phyloP scores from a whole-genome alignment of 2,797 vertebrate genomes.

The Hippopotamyrus pictus region DNA sequence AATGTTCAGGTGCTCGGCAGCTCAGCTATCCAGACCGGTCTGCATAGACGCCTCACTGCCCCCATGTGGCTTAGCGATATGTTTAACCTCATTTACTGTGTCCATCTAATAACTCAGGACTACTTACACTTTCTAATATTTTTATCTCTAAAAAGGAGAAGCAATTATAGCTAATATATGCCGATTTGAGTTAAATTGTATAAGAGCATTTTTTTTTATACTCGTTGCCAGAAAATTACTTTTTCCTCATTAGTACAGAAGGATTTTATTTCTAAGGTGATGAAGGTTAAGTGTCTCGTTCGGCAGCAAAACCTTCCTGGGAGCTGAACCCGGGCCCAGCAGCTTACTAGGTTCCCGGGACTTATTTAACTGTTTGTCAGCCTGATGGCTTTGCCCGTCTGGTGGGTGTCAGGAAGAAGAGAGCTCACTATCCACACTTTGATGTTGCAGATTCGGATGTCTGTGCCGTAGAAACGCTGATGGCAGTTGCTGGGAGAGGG shows the following conservation, averaged over 20 bases:
- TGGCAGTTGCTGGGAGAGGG: neutral
- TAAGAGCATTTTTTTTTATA: neutral
- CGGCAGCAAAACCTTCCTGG: neutral
- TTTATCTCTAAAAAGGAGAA: neutral
- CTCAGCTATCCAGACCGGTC: too few relatives aligned
- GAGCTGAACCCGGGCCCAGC: neutral
- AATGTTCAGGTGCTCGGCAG: neutral
- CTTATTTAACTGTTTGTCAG: neutral
- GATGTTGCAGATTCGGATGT: neutral
- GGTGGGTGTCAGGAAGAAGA: neutral
- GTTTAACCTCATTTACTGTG: neutral
- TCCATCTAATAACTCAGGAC: neutral
- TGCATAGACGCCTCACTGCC: slow-evolving; percentile 3
- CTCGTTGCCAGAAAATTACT: neutral
- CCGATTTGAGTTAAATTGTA: neutral
- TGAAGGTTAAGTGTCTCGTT: neutral
- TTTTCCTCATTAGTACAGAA: neutral
- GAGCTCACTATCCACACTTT: neutral
- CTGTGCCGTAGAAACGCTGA: neutral
- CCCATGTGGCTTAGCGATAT: neutral
- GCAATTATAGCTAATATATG: neutral
- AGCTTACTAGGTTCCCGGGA: neutral
- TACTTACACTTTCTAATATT: neutral
- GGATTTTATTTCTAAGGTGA: neutral
- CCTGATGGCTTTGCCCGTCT: neutral